Evolutionary conservation across 2,797 vertebrate species (phyloP).

Genomic region (Chloroceryle amazona): DNA sequence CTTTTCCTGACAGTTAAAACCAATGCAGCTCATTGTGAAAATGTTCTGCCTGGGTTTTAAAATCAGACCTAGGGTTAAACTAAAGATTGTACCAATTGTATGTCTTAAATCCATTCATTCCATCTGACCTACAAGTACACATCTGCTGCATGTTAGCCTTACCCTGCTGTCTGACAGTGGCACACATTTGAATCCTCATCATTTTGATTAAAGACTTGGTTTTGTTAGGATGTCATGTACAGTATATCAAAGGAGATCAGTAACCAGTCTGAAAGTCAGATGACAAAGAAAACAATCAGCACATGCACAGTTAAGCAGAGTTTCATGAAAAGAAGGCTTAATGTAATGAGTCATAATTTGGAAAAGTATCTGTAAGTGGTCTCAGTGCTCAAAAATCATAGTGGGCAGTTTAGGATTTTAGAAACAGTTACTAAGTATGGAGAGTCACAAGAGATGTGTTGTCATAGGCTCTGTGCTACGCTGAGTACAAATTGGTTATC

Average conservation of each 20-base stretch:
- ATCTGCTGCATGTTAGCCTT: slow-evolving; percentile 86
- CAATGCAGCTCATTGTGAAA: slow-evolving; percentile 22
- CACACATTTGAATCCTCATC: slow-evolving; percentile 82
- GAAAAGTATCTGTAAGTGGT: slow-evolving; percentile 66
- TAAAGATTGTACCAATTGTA: slow-evolving; percentile 65
- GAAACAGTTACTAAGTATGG: slow-evolving; percentile 35
- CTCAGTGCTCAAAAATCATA: slow-evolving; percentile 3
- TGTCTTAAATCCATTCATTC: slow-evolving; percentile 90
- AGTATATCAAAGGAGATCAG: slow-evolving; percentile 95
- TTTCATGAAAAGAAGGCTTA: slow-evolving; percentile 71
- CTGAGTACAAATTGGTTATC: slow-evolving; percentile 44
- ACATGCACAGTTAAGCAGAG: slow-evolving; percentile 81
- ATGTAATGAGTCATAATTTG: slow-evolving; percentile 81
- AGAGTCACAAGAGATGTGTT: slow-evolving; percentile 40
- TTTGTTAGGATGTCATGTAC: slow-evolving; percentile 91
- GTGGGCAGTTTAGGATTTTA: slow-evolving; percentile 54
- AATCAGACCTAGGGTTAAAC: slow-evolving; percentile 72
- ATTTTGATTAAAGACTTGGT: slow-evolving; percentile 88
- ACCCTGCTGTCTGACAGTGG: slow-evolving; percentile 79
- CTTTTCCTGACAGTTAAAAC: slow-evolving; percentile 21
- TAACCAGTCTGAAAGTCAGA: slow-evolving; percentile 92
- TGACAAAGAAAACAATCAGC: slow-evolving; percentile 87
- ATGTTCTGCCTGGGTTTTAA: slow-evolving; percentile 46
- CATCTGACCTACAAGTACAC: slow-evolving; percentile 90
- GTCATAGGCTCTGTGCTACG: slow-evolving; percentile 24